Percentiles rank a stretch among this genome's conserved stretches.
Conservation (phyloP, 2,113 vertebrate species). For the Nymphicus hollandicus region DNA sequence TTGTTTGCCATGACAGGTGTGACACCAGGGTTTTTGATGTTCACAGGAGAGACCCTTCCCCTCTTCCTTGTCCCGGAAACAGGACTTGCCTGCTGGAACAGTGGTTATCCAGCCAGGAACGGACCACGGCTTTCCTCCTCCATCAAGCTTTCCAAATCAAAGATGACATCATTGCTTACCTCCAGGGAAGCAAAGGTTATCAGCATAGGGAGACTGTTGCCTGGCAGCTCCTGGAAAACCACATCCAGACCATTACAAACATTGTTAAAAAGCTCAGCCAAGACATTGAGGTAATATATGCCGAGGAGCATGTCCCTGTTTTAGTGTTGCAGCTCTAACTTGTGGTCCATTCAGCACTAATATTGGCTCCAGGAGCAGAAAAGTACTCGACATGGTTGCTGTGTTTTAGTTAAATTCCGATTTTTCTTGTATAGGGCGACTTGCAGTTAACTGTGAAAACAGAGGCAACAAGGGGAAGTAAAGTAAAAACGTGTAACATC, state of each 20-base stretch:
- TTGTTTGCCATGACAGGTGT: not conserved
- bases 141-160: slow-evolving; percentile 82
- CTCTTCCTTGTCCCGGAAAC: not conserved
- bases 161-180: slow-evolving; percentile 72
- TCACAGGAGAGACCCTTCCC: slow-evolving; percentile 22
- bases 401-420: not conserved
- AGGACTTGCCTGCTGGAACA: slow-evolving; percentile 62
- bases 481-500: fast-evolving
- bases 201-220: slow-evolving; percentile 68
- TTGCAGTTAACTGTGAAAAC: not conserved
- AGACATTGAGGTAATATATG: slow-evolving; percentile 73
- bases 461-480: not conserved
- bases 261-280: slow-evolving; percentile 82
- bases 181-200: slow-evolving; percentile 65
- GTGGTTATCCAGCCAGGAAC: slow-evolving; percentile 72
- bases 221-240: slow-evolving; percentile 77
- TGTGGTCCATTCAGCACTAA: not conserved
- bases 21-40: not conserved
- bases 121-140: slow-evolving; percentile 73
- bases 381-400: not conserved
- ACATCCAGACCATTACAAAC: slow-evolving; percentile 79
- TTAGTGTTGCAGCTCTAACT: not conserved
- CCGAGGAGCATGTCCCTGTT: fast-evolving
- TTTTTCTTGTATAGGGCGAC: not conserved
- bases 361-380: not conserved